These are phyloP conservation scores for Microtus pennsylvanicus DNA, from an alignment of 2,113 vertebrate species.

Conservation along the genomic window DNA sequence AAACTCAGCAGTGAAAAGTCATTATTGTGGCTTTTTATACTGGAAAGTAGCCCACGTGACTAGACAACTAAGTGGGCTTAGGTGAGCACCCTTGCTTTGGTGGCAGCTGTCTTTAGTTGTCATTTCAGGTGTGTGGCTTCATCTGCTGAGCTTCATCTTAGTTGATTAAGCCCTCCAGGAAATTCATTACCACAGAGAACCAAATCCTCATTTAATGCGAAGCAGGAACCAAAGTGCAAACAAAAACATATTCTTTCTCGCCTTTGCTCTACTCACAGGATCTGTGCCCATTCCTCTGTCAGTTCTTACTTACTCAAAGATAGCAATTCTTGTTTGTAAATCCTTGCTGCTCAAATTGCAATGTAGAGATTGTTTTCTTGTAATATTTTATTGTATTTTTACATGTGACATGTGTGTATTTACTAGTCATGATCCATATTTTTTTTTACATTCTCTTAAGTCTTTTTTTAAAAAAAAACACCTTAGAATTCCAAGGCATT, in stretches of 20 bases:
- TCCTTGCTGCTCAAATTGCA: slow-evolving; percentile 71
- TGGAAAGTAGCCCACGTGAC: not conserved
- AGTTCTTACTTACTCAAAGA: slow-evolving; percentile 53
- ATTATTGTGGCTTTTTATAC: not conserved
- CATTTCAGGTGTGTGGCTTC: not conserved
- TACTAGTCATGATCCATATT: not conserved
- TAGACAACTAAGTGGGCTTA: not conserved
- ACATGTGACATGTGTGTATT: slow-evolving; percentile 16
- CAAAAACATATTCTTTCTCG: slow-evolving; percentile 51
- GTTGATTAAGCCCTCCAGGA: not conserved
- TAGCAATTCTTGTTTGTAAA: slow-evolving; percentile 54
- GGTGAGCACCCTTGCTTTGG: not conserved
- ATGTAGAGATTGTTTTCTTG: slow-evolving; percentile 15
- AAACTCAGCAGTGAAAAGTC: not conserved
- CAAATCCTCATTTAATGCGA: not conserved
- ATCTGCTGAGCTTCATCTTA: not conserved
- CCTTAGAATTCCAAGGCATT: slow-evolving; percentile 17
- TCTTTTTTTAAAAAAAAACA: not conserved
- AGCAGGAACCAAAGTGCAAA: not conserved
- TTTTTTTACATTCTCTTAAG: slow-evolving; percentile 11
- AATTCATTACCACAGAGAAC: not conserved
- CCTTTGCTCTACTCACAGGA: slow-evolving; percentile 25
- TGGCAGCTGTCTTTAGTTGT: not conserved
- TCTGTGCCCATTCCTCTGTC: slow-evolving; percentile 70
- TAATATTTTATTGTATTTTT: slow-evolving; percentile 69